Evolutionary conservation across 2,113 vertebrate genomes (phyloP).

Genomic region (Ailuropoda melanoleuca): DNA sequence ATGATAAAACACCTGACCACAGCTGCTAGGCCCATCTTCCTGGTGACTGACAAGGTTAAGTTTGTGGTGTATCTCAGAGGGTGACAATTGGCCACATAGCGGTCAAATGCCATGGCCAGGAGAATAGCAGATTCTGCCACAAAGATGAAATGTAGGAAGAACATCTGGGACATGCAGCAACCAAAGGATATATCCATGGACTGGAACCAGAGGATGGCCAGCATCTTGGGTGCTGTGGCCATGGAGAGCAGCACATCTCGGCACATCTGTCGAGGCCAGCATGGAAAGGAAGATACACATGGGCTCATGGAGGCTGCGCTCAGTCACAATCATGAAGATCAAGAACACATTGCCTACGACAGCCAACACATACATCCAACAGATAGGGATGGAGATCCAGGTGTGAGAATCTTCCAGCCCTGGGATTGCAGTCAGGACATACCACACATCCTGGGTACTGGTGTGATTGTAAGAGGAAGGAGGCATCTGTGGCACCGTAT

Average conservation of each 20-base stretch:
- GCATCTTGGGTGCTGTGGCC: constrained; percentile 58
- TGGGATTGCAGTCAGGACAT: constrained; percentile 47
- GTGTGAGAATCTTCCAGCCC: background rate
- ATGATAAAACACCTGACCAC: constrained; percentile 57
- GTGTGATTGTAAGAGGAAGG: background rate
- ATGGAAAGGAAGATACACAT: constrained; percentile 68
- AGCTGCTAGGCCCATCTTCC: constrained; percentile 54
- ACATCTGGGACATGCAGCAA: constrained; percentile 70
- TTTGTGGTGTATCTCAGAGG: constrained; percentile 56
- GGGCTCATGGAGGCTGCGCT: constrained; percentile 48
- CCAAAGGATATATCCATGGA: constrained; percentile 55
- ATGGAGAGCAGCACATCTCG: constrained; percentile 70
- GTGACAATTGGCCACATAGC: constrained; percentile 63
- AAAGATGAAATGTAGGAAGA: constrained; percentile 73
- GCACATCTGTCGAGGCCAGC: constrained; percentile 66
- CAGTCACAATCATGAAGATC: background rate
- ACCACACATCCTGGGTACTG: background rate
- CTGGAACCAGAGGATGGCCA: constrained; percentile 69
- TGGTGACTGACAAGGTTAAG: constrained; percentile 36
- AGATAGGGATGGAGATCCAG: constrained; percentile 47
- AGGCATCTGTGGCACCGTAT: background rate
- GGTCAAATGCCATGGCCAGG: constrained; percentile 64
- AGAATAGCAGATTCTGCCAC: constrained; percentile 67
- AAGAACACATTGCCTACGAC: constrained; percentile 50
- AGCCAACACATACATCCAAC: constrained; percentile 52